Base-by-base conservation (phyloP, 2,797 vertebrate species). In the Diceros bicornis region DNA sequence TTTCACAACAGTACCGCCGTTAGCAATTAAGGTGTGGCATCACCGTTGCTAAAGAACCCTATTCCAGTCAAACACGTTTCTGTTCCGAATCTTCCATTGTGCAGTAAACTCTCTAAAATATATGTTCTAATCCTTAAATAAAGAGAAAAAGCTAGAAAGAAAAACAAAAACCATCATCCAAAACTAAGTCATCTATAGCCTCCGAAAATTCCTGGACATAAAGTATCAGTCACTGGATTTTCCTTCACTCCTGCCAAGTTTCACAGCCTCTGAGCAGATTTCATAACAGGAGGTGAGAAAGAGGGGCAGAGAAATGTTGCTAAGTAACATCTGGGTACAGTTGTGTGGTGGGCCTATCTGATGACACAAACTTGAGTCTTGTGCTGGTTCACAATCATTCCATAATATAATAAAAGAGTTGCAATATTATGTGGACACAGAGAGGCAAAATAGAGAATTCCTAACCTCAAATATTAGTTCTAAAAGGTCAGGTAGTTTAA, bases 11-110 rank as follows among this genome's bases (percentile, higher is more conserved):
- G 37, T 52, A 27, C 20, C 23, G 57, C 77, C 95, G 96, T 94
- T 92, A 95, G 97, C 97, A 98, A 97, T 75, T 81, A 84, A 98
- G 97, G 97, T 55, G 97, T 66, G 97, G 96, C 71, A 68, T 78
- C 71, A 3, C 69, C 7, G 7, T 12, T 69, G 81, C 75, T 94
- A 55, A 55, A 68, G 87, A 91, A 89, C 61, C 52, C n/a, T 37
- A 37, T 95, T 98, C 93, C 66, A 69, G 97, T 93, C 68, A n/a
- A 89, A 97, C 96, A 78, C 2, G 94, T 97, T 98, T 97, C 94
- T 95, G 79, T n/a, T 95, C 74, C 81, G 41, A 32, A 91, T 93
- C 79, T 94, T 93, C 83, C 37, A 72, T 23, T 83, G 79, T 87
- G 34, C 23, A 86, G 41, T 47, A 93, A 78, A 89, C 32, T 79